phyloP scores from a whole-genome alignment of 1,140 invertebrate species.

The Macrobrachium nipponense region DNA sequence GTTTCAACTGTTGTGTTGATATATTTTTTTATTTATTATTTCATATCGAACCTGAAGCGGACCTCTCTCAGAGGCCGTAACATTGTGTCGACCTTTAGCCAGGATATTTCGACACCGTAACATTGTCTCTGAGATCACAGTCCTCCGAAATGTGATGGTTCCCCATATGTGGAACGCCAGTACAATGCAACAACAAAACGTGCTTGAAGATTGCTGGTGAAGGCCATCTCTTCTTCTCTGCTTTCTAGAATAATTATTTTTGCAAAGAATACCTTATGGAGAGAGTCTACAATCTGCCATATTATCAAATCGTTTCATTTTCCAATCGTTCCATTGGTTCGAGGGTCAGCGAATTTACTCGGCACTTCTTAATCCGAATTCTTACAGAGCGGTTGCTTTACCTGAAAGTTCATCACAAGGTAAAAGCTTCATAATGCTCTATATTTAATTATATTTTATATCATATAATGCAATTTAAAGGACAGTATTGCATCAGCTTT shows the following conservation, averaged over 20 bases:
- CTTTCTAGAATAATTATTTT: conserved; percentile 71
- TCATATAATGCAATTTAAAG: too few species aligned
- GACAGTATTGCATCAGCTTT: too few species aligned
- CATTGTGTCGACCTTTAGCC: too few species aligned
- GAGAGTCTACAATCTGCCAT: conserved; percentile 66
- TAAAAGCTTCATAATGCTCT: too few species aligned
- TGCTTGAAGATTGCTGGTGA: conserved; percentile 33
- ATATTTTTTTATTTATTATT: too few species aligned
- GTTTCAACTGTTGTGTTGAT: too few species aligned
- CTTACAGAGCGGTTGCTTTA: conserved; percentile 69
- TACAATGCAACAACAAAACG: neutral
- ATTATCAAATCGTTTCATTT: too few species aligned
- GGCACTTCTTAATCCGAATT: conserved; percentile 74
- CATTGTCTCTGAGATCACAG: too few species aligned
- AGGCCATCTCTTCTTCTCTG: conserved; percentile 70
- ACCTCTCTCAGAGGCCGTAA: too few species aligned
- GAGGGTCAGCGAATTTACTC: conserved; percentile 75
- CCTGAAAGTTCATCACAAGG: conserved; percentile 29
- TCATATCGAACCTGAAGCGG: too few species aligned
- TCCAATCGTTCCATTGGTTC: conserved; percentile 77
- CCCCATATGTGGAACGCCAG: neutral
- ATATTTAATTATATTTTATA: too few species aligned
- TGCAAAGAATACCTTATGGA: conserved; percentile 69
- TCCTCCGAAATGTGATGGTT: conserved; percentile 16
- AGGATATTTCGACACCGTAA: too few species aligned